Evolutionary conservation across 2,797 vertebrate species (phyloP).

Genomic region (Mionectes olivaceus): DNA sequence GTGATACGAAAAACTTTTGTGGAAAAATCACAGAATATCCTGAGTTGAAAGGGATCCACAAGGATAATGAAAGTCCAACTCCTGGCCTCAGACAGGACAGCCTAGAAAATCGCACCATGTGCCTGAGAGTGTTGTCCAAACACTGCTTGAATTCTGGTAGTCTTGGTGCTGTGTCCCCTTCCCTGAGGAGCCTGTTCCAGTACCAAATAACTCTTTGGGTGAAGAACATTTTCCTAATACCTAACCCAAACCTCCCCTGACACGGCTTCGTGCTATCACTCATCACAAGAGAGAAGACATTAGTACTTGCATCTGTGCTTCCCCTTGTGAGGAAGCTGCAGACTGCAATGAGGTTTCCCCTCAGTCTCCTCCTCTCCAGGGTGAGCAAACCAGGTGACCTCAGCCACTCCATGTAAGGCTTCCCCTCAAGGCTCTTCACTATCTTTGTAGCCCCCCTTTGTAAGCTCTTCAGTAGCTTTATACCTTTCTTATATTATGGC

Average conservation of each 20-base stretch:
- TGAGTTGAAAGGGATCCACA: neutral
- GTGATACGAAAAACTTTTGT: neutral
- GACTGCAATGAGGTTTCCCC: neutral
- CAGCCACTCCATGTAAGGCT: neutral
- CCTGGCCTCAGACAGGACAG: neutral
- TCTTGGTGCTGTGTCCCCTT: neutral
- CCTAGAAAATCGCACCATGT: neutral
- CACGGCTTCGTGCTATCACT: neutral
- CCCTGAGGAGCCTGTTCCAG: neutral
- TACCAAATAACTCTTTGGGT: neutral
- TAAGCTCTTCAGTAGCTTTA: neutral
- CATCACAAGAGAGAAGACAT: neutral
- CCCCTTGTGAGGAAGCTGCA: neutral
- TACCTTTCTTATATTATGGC: neutral
- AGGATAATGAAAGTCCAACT: no score
- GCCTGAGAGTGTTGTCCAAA: neutral
- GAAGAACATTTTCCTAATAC: neutral
- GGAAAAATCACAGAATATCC: neutral
- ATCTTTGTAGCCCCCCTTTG: no score
- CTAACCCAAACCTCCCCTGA: neutral
- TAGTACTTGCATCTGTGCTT: neutral
- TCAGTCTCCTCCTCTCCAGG: neutral
- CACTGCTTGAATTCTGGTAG: neutral
- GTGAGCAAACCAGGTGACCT: neutral
- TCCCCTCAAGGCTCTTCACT: neutral